Base-by-base conservation (phyloP, 1,140 invertebrate species). In the Pteromalus puparum region DNA sequence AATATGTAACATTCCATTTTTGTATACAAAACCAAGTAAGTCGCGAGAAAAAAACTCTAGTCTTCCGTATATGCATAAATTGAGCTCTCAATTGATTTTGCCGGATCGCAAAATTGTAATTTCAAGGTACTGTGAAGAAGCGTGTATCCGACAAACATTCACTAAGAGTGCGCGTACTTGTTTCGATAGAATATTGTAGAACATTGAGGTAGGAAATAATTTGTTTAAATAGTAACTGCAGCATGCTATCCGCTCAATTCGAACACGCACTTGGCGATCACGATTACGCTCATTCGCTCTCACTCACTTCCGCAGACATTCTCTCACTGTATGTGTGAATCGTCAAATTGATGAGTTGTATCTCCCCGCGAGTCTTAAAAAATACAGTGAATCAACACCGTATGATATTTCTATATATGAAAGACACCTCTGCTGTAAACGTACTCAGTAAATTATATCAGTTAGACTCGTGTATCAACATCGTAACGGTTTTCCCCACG, bases 361-460 rank as follows among this genome's bases (percentile, higher is more conserved):
- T 53, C 34, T 48, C 30, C 46, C 42, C 30, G 79, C 12, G 21
- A 42, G 13, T 68, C 38, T 48, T 72, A 48, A 72, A 70, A 82
- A 82, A 74, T 82, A 38, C 46, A 82, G 30, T 73, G 72, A 42
- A 74, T 74, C 72, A 74, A 74, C 72, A 74, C 72, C 34, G 72
- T 38, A 38, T 10, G 13, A 82, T 74, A 82, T 34, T 81, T n/a
- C 26, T 73, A 82, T 38, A 72, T 77, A 67, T 82, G 46, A 82
- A 85, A 82, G 79, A 85, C 78, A 82, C 70, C 67, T 82, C 42
- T 79, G 15, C 65, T 87, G 89, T 91, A 92, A 92, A 92, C 90
- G 90, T 91, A 92, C 88, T 92, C 90, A 92, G 90, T 90, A 89
- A 88, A 82, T 68, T 87, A 86, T 89, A 87, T 81, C 83, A 85